Percentiles rank a stretch among this genome's conserved stretches.
Conservation (phyloP, 2,113 vertebrate genomes). For the Albula glossodonta region DNA sequence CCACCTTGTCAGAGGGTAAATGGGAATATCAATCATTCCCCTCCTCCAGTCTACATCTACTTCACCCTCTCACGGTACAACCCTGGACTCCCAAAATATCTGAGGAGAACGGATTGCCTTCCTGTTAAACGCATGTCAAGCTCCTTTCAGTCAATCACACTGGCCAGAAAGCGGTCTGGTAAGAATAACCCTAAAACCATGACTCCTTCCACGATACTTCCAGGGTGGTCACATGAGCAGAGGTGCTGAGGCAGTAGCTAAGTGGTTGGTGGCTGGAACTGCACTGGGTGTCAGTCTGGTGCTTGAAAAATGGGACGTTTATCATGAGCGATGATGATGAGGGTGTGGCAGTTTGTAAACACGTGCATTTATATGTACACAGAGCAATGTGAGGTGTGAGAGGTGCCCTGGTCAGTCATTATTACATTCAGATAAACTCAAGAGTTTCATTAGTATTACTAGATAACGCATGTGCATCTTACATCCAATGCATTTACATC, state of each 20-base stretch:
- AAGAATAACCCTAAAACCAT: too few species aligned
- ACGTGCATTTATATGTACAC: too few species aligned
- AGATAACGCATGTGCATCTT: too few species aligned
- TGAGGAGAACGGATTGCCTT: constrained; percentile 19
- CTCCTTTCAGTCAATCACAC: background rate
- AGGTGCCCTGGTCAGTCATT: too few species aligned
- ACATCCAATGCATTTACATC: too few species aligned
- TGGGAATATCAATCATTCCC: constrained; percentile 76
- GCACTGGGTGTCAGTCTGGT: background rate
- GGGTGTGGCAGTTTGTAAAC: too few species aligned
- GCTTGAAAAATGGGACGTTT: too few species aligned
- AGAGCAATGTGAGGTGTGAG: too few species aligned
- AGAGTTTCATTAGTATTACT: too few species aligned
- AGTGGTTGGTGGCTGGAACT: background rate
- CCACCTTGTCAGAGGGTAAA: constrained; percentile 71
- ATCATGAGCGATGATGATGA: too few species aligned
- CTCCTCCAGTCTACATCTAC: constrained; percentile 37
- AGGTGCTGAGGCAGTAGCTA: background rate
- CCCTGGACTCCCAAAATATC: constrained; percentile 60
- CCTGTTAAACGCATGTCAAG: background rate
- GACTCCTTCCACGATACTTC: background rate
- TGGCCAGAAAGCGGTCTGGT: background rate
- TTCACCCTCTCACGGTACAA: constrained; percentile 17
- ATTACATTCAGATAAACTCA: too few species aligned
- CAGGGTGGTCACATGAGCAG: background rate